Conservation (phyloP, 1,140 invertebrate genomes). For the Leptestheria dahalacensis region DNA sequence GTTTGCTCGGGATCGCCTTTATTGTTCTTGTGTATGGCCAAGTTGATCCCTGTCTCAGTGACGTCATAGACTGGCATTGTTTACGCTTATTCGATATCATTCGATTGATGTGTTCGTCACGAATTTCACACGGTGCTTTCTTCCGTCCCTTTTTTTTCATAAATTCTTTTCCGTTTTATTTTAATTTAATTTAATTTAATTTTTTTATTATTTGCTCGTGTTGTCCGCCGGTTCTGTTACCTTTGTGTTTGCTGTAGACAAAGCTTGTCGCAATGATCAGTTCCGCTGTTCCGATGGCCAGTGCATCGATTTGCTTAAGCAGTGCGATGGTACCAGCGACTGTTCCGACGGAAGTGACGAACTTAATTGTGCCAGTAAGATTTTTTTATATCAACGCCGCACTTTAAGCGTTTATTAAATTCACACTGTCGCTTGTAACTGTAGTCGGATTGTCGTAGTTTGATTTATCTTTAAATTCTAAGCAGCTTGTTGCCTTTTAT, state of each 20-base stretch:
- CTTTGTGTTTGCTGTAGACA: neutral
- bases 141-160: neutral
- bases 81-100: too few relatives aligned
- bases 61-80: too few relatives aligned
- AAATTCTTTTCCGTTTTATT: neutral
- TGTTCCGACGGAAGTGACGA: constrained; percentile 31
- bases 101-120: too few relatives aligned
- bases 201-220: neutral
- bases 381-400: neutral
- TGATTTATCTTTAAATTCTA: too few relatives aligned
- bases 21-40: neutral
- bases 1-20: neutral
- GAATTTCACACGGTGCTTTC: too few relatives aligned
- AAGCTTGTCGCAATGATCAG: constrained; percentile 21
- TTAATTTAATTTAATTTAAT: constrained; percentile 5
- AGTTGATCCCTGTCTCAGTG: neutral
- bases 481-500: neutral
- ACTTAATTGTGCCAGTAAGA: constrained; percentile 18
- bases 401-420: neutral
- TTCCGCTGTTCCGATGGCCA: constrained; percentile 33
- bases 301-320: constrained; percentile 23
- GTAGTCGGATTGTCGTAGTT: neutral
- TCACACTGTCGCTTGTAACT: neutral
- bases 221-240: neutral
- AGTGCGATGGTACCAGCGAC: constrained; percentile 24